Percentiles rank a stretch among this genome's conserved stretches.
phyloP scores from a whole-genome alignment of 2,113 vertebrate species.

The Pangasianodon hypophthalmus region DNA sequence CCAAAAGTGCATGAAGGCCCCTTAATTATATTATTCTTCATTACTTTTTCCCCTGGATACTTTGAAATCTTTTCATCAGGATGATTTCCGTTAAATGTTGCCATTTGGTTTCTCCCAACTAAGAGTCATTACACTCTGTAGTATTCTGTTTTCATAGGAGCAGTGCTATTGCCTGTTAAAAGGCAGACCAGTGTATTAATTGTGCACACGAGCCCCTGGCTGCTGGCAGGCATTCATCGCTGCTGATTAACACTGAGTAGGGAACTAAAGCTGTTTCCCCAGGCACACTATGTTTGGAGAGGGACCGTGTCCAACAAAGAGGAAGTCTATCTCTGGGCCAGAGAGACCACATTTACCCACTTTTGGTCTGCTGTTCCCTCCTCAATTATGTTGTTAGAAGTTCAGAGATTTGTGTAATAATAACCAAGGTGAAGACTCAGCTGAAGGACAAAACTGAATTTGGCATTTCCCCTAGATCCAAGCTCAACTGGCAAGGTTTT shows the following conservation, averaged over 20 bases:
- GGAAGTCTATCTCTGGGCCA: constrained; percentile 72
- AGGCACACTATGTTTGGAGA: constrained; percentile 77
- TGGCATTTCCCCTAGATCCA: constrained; percentile 45
- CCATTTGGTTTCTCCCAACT: constrained; percentile 57
- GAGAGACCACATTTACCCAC: constrained; percentile 71
- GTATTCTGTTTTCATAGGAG: constrained; percentile 69
- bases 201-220: constrained; percentile 67
- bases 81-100: constrained; percentile 60
- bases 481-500: constrained; percentile 52
- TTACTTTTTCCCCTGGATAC: constrained; percentile 56
- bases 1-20: constrained; percentile 60
- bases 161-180: constrained; percentile 52
- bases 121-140: constrained; percentile 59
- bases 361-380: constrained; percentile 67
- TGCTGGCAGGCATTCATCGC: constrained; percentile 69
- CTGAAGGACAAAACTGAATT: constrained; percentile 53
- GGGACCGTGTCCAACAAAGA: constrained; percentile 71
- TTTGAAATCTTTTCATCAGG: constrained; percentile 67
- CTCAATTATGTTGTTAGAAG: constrained; percentile 65
- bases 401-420: constrained; percentile 65
- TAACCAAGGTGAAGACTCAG: constrained; percentile 60
- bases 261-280: constrained; percentile 77
- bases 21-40: constrained; percentile 56
- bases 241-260: constrained; percentile 74
- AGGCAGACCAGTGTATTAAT: constrained; percentile 69